phyloP scores from a whole-genome alignment of 2,113 vertebrate species.

The Ailurus styani region DNA sequence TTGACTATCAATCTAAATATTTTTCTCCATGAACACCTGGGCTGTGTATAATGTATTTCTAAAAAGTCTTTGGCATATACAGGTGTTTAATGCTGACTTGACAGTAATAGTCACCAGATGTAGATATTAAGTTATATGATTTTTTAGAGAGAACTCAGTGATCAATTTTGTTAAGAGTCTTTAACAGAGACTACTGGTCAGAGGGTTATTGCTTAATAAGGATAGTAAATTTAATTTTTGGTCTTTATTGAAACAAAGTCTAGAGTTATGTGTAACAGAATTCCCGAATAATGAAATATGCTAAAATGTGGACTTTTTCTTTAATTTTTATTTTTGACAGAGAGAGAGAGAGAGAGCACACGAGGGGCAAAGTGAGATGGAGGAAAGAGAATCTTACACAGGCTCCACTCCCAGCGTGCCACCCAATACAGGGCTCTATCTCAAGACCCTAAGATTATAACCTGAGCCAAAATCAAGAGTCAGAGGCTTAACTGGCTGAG shows the following conservation, averaged over 20 bases:
- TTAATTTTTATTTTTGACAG: not conserved
- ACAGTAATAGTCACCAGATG: not conserved
- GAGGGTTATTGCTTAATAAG: not conserved
- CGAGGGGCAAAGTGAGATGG: rapidly evolving
- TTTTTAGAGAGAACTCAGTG: not conserved
- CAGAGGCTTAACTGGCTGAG: not conserved
- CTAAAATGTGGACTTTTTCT: not conserved
- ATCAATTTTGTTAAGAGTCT: not conserved
- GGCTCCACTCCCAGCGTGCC: not conserved
- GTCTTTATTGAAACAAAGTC: not conserved
- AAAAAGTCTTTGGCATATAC: not conserved
- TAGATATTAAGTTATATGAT: not conserved
- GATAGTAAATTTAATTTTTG: not conserved
- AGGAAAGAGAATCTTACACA: not conserved
- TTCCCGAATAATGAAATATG: not conserved
- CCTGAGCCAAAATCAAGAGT: not conserved
- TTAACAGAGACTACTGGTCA: not conserved
- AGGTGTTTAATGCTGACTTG: not conserved
- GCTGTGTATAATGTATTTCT: not conserved
- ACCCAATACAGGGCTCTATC: not conserved
- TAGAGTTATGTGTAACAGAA: not conserved
- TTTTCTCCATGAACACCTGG: not conserved
- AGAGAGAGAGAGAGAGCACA: not conserved
- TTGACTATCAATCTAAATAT: not conserved
- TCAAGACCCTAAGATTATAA: not conserved